Conservation (phyloP, 2,797 vertebrate genomes). For the Euphonia xanthogaster region DNA sequence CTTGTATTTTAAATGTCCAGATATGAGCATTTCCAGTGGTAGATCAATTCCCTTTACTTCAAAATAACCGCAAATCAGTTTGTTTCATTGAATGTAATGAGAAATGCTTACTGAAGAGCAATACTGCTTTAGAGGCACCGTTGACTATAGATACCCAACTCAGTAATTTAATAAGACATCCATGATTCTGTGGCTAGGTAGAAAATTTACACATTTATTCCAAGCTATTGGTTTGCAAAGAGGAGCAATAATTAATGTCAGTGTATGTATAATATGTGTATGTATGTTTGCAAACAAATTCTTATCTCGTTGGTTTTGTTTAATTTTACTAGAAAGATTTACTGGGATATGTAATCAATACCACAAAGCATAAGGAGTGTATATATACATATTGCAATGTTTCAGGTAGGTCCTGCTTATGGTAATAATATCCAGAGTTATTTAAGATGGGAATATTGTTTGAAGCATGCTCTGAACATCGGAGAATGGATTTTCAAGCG, state of each 20-base stretch:
- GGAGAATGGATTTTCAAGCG: not conserved
- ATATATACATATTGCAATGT: fast-evolving
- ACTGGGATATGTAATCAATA: not conserved
- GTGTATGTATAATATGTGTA: not conserved
- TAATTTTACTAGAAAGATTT: not conserved
- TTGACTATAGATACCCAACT: not conserved
- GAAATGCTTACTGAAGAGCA: not conserved
- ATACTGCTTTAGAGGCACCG: not conserved
- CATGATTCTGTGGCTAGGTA: not conserved
- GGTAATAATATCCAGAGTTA: not conserved
- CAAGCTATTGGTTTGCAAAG: not conserved
- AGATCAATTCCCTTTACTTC: not conserved
- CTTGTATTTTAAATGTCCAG: not conserved
- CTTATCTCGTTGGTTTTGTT: not conserved
- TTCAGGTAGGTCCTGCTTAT: not conserved
- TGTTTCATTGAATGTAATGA: not conserved
- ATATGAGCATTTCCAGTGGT: not conserved
- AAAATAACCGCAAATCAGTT: not conserved
- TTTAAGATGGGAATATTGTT: not conserved
- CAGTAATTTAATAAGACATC: not conserved
- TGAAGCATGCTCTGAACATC: not conserved
- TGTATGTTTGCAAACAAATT: not conserved
- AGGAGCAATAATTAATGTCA: not conserved
- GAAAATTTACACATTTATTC: not conserved
- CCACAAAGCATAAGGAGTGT: fast-evolving